Conservation (phyloP, 1,140 invertebrate species). For the Ceratoteleas bidentatus region DNA sequence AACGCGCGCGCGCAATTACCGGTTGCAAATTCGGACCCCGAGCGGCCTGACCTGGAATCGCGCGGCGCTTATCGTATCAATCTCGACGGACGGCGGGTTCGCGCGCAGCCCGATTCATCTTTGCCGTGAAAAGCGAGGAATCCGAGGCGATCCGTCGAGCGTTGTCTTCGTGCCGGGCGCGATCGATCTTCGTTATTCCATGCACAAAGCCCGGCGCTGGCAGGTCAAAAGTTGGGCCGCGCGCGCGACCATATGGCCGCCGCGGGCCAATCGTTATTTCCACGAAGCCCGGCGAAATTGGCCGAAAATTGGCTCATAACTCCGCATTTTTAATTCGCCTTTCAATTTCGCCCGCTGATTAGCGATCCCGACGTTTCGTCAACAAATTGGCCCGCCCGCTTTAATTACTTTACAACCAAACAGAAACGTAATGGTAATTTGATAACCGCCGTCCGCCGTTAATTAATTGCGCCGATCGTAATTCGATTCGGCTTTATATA, state of each 20-base stretch:
- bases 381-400: conserved; percentile 19
- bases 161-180: conserved; percentile 52
- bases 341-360: conserved; percentile 72
- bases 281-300: conserved; percentile 71
- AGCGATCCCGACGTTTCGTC: conserved; percentile 50
- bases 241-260: conserved; percentile 79
- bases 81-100: conserved; percentile 41
- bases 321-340: conserved; percentile 78
- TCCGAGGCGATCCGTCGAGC: conserved; percentile 38
- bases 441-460: conserved; percentile 40
- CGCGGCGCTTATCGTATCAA: conserved; percentile 50
- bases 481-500: conserved; percentile 48
- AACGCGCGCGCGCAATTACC: too few species aligned
- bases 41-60: conserved; percentile 6
- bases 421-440: conserved; percentile 52
- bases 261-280: conserved; percentile 77
- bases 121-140: conserved; percentile 51
- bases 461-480: conserved; percentile 53
- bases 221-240: conserved; percentile 66
- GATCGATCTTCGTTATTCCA: conserved; percentile 69
- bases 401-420: conserved; percentile 51
- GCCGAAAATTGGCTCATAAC: conserved; percentile 77
- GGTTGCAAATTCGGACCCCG: too few species aligned
- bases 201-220: conserved; percentile 33
- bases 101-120: conserved; percentile 54